phyloP scores from a whole-genome alignment of 1,140 invertebrate genomes.

The Cyclargus thomasi region DNA sequence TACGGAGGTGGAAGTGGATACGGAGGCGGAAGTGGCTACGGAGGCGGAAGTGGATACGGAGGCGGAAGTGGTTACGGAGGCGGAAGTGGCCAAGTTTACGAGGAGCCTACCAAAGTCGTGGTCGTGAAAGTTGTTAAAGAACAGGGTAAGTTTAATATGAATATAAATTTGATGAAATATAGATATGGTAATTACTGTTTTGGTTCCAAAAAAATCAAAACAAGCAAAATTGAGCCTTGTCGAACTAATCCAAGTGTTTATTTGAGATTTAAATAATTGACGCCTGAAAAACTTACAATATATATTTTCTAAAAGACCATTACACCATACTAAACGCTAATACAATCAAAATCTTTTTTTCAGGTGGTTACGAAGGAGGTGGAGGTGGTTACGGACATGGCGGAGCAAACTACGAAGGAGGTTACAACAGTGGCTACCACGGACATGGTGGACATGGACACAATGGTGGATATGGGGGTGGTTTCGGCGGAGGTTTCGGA shows the following conservation, averaged over 20 bases:
- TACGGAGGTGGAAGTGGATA: constrained; percentile 23
- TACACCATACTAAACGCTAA: too few relatives aligned
- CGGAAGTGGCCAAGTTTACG: constrained; percentile 22
- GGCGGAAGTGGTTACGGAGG: constrained; percentile 26
- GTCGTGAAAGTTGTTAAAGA: constrained; percentile 11
- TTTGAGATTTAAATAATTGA: too few relatives aligned
- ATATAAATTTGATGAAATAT: too few relatives aligned
- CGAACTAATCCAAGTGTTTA: too few relatives aligned
- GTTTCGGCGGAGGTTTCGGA: constrained; percentile 22
- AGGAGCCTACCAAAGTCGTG: constrained; percentile 10
- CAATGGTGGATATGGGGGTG: constrained; percentile 25
- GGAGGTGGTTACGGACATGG: constrained; percentile 23
- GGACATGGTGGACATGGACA: constrained; percentile 26
- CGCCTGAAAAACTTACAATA: too few relatives aligned
- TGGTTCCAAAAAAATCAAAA: neutral
- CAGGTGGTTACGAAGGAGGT: neutral
- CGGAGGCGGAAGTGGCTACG: constrained; percentile 23
- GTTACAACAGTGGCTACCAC: constrained; percentile 25
- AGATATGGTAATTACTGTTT: too few relatives aligned
- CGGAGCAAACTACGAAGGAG: constrained; percentile 15
- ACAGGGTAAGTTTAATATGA: neutral
- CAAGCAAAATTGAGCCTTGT: neutral
- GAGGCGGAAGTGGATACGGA: constrained; percentile 23
- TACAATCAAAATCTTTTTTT: neutral
- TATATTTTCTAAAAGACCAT: too few relatives aligned